Evolutionary conservation across 2,113 vertebrate species (phyloP), one percentile per base, ranked within the genome.

Genomic region (Syngnathus floridae): DNA sequence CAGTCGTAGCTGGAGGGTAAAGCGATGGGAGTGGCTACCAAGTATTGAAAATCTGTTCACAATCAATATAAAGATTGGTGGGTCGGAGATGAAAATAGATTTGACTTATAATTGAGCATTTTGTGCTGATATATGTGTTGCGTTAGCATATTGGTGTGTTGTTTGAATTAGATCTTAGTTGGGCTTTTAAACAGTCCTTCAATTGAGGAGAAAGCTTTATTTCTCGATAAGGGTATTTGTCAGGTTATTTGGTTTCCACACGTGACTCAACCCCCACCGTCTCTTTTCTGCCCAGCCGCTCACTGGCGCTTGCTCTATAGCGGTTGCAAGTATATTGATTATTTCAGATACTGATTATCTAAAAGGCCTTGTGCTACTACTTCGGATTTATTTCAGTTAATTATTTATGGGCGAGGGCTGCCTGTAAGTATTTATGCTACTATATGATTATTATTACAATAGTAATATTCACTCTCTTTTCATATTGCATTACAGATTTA

Each of bases 271-370:
- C 69, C 19, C 54, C 46, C 43, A 13, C 5, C 14, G 14, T 14
- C 46, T 48, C 17, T 66, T 41, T 69, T 63, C 43, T 7, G 70
- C 58, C 59, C 60, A 37, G 64, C 68, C 73, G 64, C 80, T 82
- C 82, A 40, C 79, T 80, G 66, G 70, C 72, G 72, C 35, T 64
- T 48, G 62, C 81, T 86, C 77, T 79, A 80, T 86, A 78, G 80
- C 85, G 65, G 84, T 89, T 87, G 87, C 88, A 86, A 85, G 88
- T 75, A 64, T 94, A 96, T 95, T 89, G 94, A 95, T 96, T 92
- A 93, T 89, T 90, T 89, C 3, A 84, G 89, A 92, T 93, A 92
- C 91, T 92, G 85, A 91, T 90, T 91, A 93, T 93, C 92, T 93
- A 92, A 92, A 88, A 92, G 88, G 92, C 90, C 82, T 84, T 90